Conservation (phyloP, 1,140 invertebrate genomes). For the Nymphalis io region DNA sequence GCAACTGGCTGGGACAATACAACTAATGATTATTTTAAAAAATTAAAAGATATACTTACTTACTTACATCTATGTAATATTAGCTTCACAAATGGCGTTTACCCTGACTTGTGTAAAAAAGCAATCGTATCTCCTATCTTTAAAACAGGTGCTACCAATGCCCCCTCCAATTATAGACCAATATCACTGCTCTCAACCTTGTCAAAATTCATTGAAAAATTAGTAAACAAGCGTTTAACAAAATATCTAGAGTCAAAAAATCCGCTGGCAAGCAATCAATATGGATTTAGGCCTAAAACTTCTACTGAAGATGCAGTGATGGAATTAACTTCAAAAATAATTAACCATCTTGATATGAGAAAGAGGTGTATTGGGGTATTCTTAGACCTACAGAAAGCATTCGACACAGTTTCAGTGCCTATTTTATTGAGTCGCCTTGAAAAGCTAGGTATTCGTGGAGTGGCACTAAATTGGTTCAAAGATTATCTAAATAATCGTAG, state of each 20-base stretch:
- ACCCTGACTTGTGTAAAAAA: background rate
- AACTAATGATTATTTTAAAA: background rate
- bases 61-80: background rate
- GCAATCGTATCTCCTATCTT: background rate
- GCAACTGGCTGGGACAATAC: background rate
- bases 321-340: background rate
- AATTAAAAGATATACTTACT: background rate
- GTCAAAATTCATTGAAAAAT: background rate
- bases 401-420: too few species aligned
- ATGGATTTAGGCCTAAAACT: background rate
- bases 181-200: background rate
- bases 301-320: background rate
- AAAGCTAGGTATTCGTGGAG: background rate
- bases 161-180: background rate
- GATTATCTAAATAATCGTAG: background rate
- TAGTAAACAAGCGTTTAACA: background rate
- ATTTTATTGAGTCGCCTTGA: background rate
- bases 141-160: background rate
- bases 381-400: too few species aligned
- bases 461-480: conserved; percentile 4
- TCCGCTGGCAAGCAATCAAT: background rate
- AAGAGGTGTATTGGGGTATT: background rate
- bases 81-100: background rate
- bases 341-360: background rate
- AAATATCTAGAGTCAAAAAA: background rate